phyloP scores from a whole-genome alignment of 1,140 invertebrate species.

The Lamellibrachia luymesi region DNA sequence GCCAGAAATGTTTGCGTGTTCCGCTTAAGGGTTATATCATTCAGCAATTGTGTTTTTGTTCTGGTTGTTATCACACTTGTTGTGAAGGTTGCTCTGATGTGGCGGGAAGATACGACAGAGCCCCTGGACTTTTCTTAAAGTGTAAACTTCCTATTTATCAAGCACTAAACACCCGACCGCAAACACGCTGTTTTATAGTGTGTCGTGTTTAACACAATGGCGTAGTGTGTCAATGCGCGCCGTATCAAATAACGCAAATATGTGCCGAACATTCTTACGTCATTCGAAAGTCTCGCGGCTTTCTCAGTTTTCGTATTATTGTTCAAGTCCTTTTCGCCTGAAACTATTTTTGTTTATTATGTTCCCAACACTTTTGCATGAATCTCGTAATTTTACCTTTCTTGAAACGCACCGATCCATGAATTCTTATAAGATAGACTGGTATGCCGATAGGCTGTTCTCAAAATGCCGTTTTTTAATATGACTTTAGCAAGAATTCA shows the following conservation, averaged over 20 bases:
- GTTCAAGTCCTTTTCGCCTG: too few relatives aligned
- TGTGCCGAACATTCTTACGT: not conserved
- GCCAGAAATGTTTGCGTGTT: not conserved
- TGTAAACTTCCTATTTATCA: not conserved
- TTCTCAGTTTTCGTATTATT: too few relatives aligned
- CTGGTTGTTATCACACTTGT: not conserved
- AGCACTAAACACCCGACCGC: not conserved
- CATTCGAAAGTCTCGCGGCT: not conserved
- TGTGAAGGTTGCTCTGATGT: not conserved
- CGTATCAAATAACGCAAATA: not conserved
- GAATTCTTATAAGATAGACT: too few relatives aligned
- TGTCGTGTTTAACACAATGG: not conserved
- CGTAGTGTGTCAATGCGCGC: not conserved
- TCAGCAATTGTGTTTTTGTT: not conserved
- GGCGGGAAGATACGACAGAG: not conserved
- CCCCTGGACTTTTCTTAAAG: not conserved
- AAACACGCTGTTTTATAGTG: not conserved
- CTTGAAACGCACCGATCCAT: too few relatives aligned
- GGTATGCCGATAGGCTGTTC: too few relatives aligned
- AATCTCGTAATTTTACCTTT: too few relatives aligned
- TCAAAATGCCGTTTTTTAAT: too few relatives aligned
- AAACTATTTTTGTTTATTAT: too few relatives aligned
- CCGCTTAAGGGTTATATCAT: not conserved
- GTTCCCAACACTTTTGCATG: too few relatives aligned
- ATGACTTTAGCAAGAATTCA: too few relatives aligned